Conservation (phyloP, 1,140 invertebrate genomes). For the Drosophila elegans region DNA sequence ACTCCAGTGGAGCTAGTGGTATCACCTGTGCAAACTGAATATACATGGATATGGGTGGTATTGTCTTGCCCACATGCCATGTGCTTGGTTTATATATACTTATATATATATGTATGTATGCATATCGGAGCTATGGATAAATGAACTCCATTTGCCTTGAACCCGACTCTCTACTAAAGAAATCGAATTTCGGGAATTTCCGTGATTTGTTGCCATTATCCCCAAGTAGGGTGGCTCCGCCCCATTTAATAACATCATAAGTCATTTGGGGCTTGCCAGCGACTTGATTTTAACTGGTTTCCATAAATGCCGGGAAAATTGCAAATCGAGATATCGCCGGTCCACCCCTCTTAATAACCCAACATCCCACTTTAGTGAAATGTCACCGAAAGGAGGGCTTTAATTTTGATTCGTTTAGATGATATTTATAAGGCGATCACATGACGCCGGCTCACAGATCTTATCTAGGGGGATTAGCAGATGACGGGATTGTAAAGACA, state of each 20-base stretch:
- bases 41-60: neutral
- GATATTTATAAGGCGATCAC: slow-evolving; percentile 45
- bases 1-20: neutral
- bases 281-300: slow-evolving; percentile 41
- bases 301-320: slow-evolving; percentile 33
- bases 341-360: neutral
- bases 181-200: slow-evolving; percentile 29
- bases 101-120: too few species aligned
- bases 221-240: neutral
- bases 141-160: slow-evolving; percentile 36
- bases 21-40: slow-evolving; percentile 57
- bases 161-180: slow-evolving; percentile 17
- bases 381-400: slow-evolving; percentile 17
- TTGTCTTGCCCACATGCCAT: slow-evolving; percentile 10
- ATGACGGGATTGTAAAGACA: slow-evolving; percentile 48
- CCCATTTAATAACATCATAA: slow-evolving; percentile 27
- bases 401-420: slow-evolving; percentile 17
- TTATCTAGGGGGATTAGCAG: slow-evolving; percentile 20
- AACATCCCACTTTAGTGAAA: slow-evolving; percentile 11
- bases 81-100: slow-evolving; percentile 6
- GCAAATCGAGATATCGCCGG: neutral
- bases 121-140: slow-evolving; percentile 13
- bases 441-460: slow-evolving; percentile 17
- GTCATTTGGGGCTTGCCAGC: slow-evolving; percentile 27
- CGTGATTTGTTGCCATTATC: slow-evolving; percentile 31